Conservation (phyloP, 2,113 vertebrate genomes). For the Lampris incognitus region DNA sequence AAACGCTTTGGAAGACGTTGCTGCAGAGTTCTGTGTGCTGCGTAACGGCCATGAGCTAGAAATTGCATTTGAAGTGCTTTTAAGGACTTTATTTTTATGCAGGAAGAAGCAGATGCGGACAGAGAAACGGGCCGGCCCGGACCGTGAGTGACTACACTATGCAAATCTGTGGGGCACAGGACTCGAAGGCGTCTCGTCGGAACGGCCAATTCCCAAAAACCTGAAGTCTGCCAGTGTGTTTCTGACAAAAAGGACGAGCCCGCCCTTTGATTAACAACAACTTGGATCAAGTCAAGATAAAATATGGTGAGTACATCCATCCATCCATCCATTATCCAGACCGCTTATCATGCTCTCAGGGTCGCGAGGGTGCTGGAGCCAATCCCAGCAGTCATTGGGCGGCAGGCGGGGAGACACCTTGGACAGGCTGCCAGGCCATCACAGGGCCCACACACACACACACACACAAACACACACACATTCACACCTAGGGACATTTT, state of each 20-base stretch:
- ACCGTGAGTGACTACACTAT: not conserved
- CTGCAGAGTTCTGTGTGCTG: not conserved
- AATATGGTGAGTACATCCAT: constrained; percentile 55
- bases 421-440: no score
- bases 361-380: no score
- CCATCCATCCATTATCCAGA: no score
- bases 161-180: not conserved
- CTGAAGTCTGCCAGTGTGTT: not conserved
- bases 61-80: constrained; percentile 13
- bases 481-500: no score
- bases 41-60: not conserved
- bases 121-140: no score
- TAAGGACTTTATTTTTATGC: not conserved
- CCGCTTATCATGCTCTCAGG: no score
- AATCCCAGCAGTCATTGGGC: no score
- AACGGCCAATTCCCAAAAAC: constrained; percentile 13
- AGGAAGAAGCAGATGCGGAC: not conserved
- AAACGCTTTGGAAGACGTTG: constrained; percentile 5
- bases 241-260: constrained; percentile 19
- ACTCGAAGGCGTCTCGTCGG: constrained; percentile 3
- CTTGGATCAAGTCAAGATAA: constrained; percentile 14
- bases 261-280: constrained; percentile 16
- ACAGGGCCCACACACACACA: no score
- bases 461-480: no score
- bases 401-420: no score